Percentiles rank a stretch among this genome's conserved stretches.
Evolutionary conservation across 1,140 invertebrate genomes (phyloP).

Genomic region (Monomorium pharaonis): DNA sequence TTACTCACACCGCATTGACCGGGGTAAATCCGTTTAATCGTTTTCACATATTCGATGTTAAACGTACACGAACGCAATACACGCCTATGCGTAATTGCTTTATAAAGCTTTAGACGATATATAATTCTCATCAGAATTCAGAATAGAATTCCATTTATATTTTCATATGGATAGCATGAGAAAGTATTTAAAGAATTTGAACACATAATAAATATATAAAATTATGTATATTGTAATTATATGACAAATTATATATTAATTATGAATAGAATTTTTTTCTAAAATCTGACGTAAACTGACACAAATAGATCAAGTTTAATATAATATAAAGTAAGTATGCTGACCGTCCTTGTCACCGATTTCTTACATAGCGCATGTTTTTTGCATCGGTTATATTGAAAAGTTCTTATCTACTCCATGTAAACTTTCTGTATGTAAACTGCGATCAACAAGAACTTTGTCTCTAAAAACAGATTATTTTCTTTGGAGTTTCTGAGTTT

Average conservation of each 20-base stretch:
- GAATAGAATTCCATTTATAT: neutral
- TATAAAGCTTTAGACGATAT: neutral
- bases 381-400: neutral
- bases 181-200: neutral
- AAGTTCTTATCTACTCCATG: neutral
- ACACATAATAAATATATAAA: neutral
- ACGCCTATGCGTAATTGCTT: slow-evolving; percentile 10
- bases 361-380: neutral
- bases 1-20: slow-evolving; percentile 41
- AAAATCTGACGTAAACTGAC: neutral
- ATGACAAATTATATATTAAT: neutral
- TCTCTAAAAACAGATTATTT: neutral
- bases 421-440: neutral
- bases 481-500: neutral
- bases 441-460: neutral
- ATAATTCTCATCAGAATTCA: neutral
- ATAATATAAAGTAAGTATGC: neutral
- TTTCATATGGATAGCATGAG: too few species aligned
- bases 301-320: neutral
- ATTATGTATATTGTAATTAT: neutral
- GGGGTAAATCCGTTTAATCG: slow-evolving; percentile 53
- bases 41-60: slow-evolving; percentile 40
- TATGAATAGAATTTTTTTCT: neutral
- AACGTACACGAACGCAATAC: neutral
- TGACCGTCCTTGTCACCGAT: neutral